phyloP scores from a whole-genome alignment of 2,797 vertebrate species.

The Tadarida brasiliensis region DNA sequence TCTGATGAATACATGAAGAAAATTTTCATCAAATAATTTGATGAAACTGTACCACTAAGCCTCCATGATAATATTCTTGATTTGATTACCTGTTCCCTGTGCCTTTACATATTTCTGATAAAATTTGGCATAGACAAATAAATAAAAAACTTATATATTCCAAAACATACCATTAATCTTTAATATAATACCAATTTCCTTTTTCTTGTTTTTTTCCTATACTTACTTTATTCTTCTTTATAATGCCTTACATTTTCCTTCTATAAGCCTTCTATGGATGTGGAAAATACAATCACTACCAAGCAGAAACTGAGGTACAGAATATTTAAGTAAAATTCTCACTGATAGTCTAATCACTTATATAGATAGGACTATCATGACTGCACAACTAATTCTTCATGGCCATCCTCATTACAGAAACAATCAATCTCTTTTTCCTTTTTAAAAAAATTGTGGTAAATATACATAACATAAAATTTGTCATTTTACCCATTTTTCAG shows the following conservation, averaged over 20 bases:
- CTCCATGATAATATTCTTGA: neutral
- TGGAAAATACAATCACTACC: neutral
- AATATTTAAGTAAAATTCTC: conserved; percentile 36
- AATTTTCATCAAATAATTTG: neutral
- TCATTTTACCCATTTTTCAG: neutral
- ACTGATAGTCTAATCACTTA: neutral
- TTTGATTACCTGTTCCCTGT: neutral
- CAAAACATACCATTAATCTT: conserved; percentile 12
- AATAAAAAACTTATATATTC: conserved; percentile 11
- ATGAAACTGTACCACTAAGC: neutral
- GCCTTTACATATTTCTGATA: conserved; percentile 41
- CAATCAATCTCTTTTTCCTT: neutral
- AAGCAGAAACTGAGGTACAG: neutral
- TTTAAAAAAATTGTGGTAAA: neutral
- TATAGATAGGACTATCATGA: neutral
- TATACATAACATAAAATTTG: neutral
- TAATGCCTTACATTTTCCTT: conserved; percentile 1
- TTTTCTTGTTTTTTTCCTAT: conserved; percentile 35
- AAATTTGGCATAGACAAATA: conserved; percentile 1
- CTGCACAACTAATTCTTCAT: neutral
- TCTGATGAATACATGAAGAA: neutral
- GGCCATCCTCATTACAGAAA: neutral
- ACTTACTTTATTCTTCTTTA: conserved; percentile 35
- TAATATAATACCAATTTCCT: neutral
- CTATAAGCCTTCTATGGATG: neutral